phyloP scores from a whole-genome alignment of 2,797 vertebrate species.

The Silurus lanzhouensis region DNA sequence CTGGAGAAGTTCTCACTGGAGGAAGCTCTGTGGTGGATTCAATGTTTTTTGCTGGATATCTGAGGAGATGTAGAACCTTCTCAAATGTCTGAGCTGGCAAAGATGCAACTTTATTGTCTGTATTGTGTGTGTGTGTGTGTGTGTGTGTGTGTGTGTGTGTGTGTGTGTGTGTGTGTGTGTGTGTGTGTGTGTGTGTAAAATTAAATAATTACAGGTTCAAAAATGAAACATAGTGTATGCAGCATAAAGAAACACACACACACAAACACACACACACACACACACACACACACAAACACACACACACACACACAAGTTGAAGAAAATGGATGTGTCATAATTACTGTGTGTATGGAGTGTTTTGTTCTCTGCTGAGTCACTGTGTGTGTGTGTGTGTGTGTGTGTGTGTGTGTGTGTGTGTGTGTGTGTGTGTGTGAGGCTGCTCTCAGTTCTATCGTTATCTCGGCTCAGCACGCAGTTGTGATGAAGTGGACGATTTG shows the following conservation, averaged over 20 bases:
- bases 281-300: slow-evolving; percentile 6
- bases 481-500: slow-evolving; percentile 28
- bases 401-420: too few relatives aligned
- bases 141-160: neutral
- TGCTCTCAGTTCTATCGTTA: slow-evolving; percentile 40
- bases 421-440: neutral
- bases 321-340: neutral
- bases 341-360: neutral
- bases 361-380: slow-evolving; percentile 35
- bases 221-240: neutral
- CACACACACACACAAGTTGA: neutral
- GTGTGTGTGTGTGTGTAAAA: neutral
- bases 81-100: neutral
- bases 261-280: neutral
- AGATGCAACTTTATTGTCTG: too few relatives aligned
- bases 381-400: too few relatives aligned
- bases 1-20: neutral
- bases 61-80: neutral
- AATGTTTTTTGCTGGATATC: neutral
- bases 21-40: neutral
- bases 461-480: slow-evolving; percentile 54
- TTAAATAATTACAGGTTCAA: slow-evolving; percentile 14
- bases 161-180: too few relatives aligned
- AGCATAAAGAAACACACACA: too few relatives aligned
- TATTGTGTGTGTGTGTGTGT: neutral